A percentile compares a stretch with the other conserved stretches of the same genome.
These are phyloP conservation scores for Lepus oiostolus DNA, from an alignment of 2,797 vertebrate species.

Conservation along the genomic window DNA sequence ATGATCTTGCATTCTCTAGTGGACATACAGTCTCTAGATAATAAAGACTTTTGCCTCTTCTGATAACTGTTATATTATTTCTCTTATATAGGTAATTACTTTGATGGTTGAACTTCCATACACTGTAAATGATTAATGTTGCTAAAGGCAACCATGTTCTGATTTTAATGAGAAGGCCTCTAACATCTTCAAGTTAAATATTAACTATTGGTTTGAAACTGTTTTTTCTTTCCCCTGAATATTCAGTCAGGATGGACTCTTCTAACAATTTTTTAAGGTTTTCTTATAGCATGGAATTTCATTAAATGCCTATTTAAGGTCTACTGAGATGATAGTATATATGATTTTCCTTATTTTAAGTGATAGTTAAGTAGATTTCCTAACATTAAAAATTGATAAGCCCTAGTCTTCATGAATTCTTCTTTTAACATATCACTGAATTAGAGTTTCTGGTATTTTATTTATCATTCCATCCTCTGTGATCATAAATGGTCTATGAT, in stretches of 20 bases:
- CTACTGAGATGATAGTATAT: background rate
- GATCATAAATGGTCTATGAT: background rate
- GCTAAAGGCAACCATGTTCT: slow-evolving; percentile 44
- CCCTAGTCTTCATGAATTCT: slow-evolving; percentile 23
- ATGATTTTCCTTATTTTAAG: slow-evolving; percentile 54
- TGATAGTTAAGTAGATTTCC: slow-evolving; percentile 22
- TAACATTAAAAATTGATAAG: slow-evolving; percentile 56
- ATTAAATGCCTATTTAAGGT: slow-evolving; percentile 10
- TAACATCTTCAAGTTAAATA: slow-evolving; percentile 63
- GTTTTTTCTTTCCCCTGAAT: slow-evolving; percentile 25
- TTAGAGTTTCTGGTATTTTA: background rate
- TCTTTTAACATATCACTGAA: slow-evolving; percentile 33
- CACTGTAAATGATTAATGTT: slow-evolving; percentile 61
- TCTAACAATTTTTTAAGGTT: slow-evolving; percentile 36
- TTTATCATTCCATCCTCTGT: background rate
- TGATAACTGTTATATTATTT: slow-evolving; percentile 20
- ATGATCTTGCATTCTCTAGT: slow-evolving; percentile 61
- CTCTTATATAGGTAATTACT: slow-evolving; percentile 61
- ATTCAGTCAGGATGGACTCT: background rate
- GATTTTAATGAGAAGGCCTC: slow-evolving; percentile 51
- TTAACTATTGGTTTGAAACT: slow-evolving; percentile 33
- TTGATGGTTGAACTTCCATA: slow-evolving; percentile 54
- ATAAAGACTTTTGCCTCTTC: background rate
- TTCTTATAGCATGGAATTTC: slow-evolving; percentile 41
- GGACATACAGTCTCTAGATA: slow-evolving; percentile 33